phyloP scores from a whole-genome alignment of 2,888 invertebrate species.

The Tolmerus cingulatus region DNA sequence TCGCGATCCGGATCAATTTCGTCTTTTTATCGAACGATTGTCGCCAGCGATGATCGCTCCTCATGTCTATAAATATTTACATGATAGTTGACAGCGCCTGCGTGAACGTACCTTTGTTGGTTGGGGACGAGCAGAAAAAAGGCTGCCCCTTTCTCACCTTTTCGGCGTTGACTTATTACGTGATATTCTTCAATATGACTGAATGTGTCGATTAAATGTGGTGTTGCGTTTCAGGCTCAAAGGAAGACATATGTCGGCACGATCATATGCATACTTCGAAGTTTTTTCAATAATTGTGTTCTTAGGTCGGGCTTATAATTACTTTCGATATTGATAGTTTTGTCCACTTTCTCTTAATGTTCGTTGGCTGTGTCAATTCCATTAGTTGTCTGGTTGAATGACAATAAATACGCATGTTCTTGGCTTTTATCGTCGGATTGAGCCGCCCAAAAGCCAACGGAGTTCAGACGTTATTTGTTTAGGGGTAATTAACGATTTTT shows the following conservation, averaged over 20 bases:
- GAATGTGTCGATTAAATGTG: slow-evolving; percentile 25
- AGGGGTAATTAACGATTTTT: background rate
- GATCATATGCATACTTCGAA: background rate
- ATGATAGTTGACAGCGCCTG: slow-evolving; percentile 22
- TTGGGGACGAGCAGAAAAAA: background rate
- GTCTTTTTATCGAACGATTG: slow-evolving; percentile 15
- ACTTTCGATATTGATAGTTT: background rate
- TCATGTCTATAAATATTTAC: slow-evolving; percentile 40
- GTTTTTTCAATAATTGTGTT: background rate
- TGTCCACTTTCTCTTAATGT: background rate
- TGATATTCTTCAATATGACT: slow-evolving; percentile 10
- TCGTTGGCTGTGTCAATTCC: background rate
- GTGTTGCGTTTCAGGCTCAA: background rate
- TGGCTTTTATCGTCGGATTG: background rate
- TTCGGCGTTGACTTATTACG: slow-evolving; percentile 18
- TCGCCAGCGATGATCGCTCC: slow-evolving; percentile 33
- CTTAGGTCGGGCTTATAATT: background rate
- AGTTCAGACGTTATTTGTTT: background rate
- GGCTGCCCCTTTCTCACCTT: slow-evolving; percentile 36
- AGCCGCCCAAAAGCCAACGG: background rate
- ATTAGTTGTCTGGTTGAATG: background rate
- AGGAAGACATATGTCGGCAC: background rate
- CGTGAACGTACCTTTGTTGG: slow-evolving; percentile 5
- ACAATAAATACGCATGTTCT: background rate
- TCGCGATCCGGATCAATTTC: slow-evolving; percentile 4